Evolutionary conservation across 2,797 vertebrate genomes (phyloP).

Genomic region (Eupleurogrammus muticus): DNA sequence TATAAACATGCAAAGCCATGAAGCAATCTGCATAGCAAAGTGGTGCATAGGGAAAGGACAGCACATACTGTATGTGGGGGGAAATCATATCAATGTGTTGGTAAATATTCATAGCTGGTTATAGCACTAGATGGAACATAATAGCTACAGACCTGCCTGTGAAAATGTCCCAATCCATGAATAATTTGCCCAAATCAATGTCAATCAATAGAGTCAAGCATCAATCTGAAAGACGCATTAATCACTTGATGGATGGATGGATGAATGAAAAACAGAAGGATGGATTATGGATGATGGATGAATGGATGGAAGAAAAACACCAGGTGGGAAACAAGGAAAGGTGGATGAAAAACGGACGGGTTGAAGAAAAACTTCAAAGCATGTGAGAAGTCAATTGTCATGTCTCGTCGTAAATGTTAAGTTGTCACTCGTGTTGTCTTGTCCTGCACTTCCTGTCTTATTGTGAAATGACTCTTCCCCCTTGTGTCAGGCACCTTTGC

Average conservation of each 20-base stretch:
- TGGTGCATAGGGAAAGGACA: background rate
- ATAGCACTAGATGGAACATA: background rate
- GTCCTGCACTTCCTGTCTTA: too few species aligned
- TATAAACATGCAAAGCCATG: slow-evolving; percentile 38
- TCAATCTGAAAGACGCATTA: background rate
- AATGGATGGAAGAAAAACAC: background rate
- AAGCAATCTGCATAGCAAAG: slow-evolving; percentile 38
- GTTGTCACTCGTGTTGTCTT: too few species aligned
- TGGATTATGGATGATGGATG: background rate
- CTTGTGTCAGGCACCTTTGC: too few species aligned
- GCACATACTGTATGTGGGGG: slow-evolving; percentile 1
- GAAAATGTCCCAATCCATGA: slow-evolving; percentile 1
- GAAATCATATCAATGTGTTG: slow-evolving; percentile 17
- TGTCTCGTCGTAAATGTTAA: too few species aligned
- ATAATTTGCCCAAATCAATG: slow-evolving; percentile 20
- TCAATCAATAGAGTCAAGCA: background rate
- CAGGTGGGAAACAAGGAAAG: background rate
- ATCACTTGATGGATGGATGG: background rate
- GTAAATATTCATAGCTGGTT: slow-evolving; percentile 30
- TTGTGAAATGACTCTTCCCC: too few species aligned
- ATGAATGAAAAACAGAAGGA: background rate
- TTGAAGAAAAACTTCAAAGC: too few species aligned
- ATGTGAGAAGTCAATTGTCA: too few species aligned
- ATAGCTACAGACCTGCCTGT: background rate
- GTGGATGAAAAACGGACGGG: background rate